Conservation (phyloP, 2,113 vertebrate genomes). For the Lampris incognitus region DNA sequence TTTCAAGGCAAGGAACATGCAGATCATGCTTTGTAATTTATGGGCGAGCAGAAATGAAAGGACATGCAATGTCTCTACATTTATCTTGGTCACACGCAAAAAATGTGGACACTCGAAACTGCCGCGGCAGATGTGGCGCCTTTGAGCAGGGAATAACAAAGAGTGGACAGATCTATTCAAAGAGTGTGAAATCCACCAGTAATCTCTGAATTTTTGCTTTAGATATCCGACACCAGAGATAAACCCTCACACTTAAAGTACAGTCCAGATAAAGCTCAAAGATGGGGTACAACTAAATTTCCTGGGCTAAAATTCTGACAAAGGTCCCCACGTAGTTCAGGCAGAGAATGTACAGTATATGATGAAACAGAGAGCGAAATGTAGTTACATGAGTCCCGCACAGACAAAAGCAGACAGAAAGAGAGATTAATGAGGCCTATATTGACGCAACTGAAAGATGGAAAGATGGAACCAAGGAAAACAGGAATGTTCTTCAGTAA, state of each 20-base stretch:
- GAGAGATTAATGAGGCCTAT: constrained; percentile 46
- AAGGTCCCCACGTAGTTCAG: constrained; percentile 30
- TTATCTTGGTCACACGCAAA: neutral
- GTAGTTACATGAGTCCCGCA: constrained; percentile 52
- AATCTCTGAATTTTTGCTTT: constrained; percentile 37
- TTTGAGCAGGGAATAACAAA: constrained; percentile 39
- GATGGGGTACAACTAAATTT: constrained; percentile 1
- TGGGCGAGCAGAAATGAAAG: constrained; percentile 28
- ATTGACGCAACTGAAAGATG: constrained; percentile 50
- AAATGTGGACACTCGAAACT: constrained; percentile 25
- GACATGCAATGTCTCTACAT: constrained; percentile 57
- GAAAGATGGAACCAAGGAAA: constrained; percentile 50
- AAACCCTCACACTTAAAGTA: constrained; percentile 53
- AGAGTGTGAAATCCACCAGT: constrained; percentile 34
- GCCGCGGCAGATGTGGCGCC: constrained; percentile 40
- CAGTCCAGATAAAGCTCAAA: constrained; percentile 30
- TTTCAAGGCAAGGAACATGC: constrained; percentile 47
- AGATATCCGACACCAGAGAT: constrained; percentile 56
- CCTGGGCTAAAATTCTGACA: constrained; percentile 18
- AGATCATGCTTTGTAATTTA: constrained; percentile 33
- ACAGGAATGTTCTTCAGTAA: constrained; percentile 49
- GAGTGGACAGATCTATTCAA: constrained; percentile 58
- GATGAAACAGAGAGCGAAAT: constrained; percentile 49
- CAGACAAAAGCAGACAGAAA: constrained; percentile 47
- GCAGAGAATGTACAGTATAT: constrained; percentile 38